Conservation (phyloP, 2,888 invertebrate genomes). For the Drosophila meridiana region DNA sequence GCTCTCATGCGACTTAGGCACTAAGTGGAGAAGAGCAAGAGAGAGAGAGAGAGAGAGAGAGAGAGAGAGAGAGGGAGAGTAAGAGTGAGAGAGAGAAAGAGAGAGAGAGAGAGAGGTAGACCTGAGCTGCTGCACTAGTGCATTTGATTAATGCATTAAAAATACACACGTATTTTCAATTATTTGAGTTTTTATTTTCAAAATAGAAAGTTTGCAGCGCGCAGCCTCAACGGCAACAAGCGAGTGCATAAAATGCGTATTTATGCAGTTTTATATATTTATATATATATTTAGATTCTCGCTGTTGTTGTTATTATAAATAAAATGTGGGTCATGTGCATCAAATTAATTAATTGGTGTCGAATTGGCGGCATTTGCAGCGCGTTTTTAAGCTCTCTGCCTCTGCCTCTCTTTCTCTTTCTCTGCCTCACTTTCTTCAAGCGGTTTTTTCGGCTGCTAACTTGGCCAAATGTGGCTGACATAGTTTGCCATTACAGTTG, state of each 20-base stretch:
- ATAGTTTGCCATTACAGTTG: conserved; percentile 34
- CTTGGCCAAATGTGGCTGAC: conserved; percentile 52
- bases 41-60: too few species aligned
- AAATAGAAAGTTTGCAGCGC: conserved; percentile 44
- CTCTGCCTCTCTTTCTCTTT: not conserved
- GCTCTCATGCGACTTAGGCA: conserved; percentile 10
- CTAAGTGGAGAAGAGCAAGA: not conserved
- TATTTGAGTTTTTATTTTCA: conserved; percentile 26
- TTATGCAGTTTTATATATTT: conserved; percentile 23
- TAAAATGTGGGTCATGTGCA: conserved; percentile 80
- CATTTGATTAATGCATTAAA: conserved; percentile 52
- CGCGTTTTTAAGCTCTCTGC: conserved; percentile 37
- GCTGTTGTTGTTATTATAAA: conserved; percentile 56
- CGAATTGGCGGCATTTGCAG: conserved; percentile 65
- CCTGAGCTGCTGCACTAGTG: conserved; percentile 26
- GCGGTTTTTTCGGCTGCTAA: conserved; percentile 33
- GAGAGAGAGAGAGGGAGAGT: not conserved
- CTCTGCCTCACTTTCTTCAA: conserved; percentile 45
- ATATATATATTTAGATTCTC: conserved; percentile 45
- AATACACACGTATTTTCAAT: conserved; percentile 46
- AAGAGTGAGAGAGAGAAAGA: not conserved
- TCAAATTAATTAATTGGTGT: conserved; percentile 81
- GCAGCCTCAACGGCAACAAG: conserved; percentile 9
- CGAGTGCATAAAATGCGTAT: conserved; percentile 41
- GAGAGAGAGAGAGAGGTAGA: not conserved